Evolutionary conservation across 2,797 vertebrate species (phyloP), one percentile per base, ranked within the genome.

Genomic region (Hypotaenidia philippensis): DNA sequence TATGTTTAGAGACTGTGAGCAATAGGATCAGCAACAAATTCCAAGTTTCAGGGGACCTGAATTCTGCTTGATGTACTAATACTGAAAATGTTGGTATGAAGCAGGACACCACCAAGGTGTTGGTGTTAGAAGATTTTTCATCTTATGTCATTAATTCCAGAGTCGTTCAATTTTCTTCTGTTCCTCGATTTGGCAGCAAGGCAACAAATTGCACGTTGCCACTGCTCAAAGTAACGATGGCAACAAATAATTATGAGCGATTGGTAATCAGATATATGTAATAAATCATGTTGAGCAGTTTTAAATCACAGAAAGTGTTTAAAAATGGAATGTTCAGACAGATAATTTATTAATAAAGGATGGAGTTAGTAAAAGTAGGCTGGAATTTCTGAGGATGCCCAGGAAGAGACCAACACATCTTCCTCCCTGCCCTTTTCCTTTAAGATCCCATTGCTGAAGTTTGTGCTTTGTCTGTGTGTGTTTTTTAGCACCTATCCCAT

Each of bases 191-290:
- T 2, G 7, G 41, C 84, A 83, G 47, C 60, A 31, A 16, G 63
- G 75, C 65, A 61, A 47, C 53, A 41, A 53, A 77, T 50, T 72
- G 44, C 32, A 5, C 4, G 0, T 82, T 63, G 66, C 32, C 16
- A 6, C 25, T 44, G 72, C 87, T 69, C 45, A 32, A 55, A 81
- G 76, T 74, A 77, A 70, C 7, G 34, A 38, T n/a, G 69, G 71
- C 86, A 88, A 77, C 80, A 77, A 72, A 83, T 74, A 77, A 77
- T 78, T 60, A 69, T 4, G 52, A 93, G 76, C 86, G 66, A 74
- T 80, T 52, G 60, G 60, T 70, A 69, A 85, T 88, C 68, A 52
- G 72, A 26, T 47, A 26, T 7, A 5, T 12, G 56, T 31, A 66
- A 66, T 81, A 75, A 87, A 64, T 66, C 60, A 56, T 1, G 3